phyloP scores from a whole-genome alignment of 2,888 invertebrate genomes.

The Drosophila picticornis region DNA sequence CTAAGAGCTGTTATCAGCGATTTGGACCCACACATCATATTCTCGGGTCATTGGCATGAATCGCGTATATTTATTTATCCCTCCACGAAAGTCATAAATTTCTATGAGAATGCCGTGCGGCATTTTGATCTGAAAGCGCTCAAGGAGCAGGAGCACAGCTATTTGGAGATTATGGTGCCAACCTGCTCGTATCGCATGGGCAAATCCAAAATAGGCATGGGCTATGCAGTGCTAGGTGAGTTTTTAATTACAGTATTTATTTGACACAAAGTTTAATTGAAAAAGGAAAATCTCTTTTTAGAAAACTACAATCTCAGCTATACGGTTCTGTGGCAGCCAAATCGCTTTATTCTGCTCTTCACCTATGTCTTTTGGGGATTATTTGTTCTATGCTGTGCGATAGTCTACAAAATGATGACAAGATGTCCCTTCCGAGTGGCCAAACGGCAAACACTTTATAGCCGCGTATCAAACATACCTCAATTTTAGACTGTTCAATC shows the following conservation, averaged over 20 bases:
- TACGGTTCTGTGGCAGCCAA: constrained; percentile 84
- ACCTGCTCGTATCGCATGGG: constrained; percentile 99
- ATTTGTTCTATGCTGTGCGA: constrained; percentile 73
- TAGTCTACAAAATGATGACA: constrained; percentile 83
- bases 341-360: constrained; percentile 82
- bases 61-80: constrained; percentile 84
- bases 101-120: constrained; percentile 81
- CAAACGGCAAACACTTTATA: constrained; percentile 79
- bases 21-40: constrained; percentile 89
- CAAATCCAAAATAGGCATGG: constrained; percentile 93
- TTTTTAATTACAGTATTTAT: background rate
- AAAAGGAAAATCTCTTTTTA: constrained; percentile 33
- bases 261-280: background rate
- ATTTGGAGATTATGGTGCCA: constrained; percentile 94
- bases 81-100: constrained; percentile 82
- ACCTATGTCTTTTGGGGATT: constrained; percentile 82
- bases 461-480: constrained; percentile 81
- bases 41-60: constrained; percentile 89
- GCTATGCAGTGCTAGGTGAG: constrained; percentile 92
- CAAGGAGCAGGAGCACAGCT: constrained; percentile 82
- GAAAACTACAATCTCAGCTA: constrained; percentile 83
- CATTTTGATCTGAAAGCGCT: constrained; percentile 80
- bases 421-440: constrained; percentile 84
- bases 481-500: constrained; percentile 80
- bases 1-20: constrained; percentile 87